Conservation (phyloP, 2,888 invertebrate species). For the Coelinius sp. region DNA sequence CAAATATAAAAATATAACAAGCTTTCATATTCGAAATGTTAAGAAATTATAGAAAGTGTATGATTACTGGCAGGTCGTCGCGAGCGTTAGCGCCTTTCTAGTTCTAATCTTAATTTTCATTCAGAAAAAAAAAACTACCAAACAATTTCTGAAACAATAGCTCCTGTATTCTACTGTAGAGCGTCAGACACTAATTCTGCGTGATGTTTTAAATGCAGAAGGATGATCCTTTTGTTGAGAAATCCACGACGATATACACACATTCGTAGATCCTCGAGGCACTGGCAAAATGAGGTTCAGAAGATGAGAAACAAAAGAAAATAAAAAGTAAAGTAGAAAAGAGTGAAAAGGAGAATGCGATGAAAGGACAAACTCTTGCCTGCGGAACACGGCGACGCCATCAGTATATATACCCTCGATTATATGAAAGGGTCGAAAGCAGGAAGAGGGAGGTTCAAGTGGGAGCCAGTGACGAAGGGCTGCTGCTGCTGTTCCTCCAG, state of each 20-base stretch:
- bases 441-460: constrained; percentile 34
- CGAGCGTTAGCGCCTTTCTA: too few species aligned
- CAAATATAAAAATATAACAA: too few species aligned
- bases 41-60: too few species aligned
- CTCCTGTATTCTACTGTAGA: neutral
- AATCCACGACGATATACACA: constrained; percentile 27
- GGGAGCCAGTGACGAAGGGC: constrained; percentile 31
- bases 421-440: constrained; percentile 38
- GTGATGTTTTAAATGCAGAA: constrained; percentile 32
- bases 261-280: constrained; percentile 22
- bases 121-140: neutral
- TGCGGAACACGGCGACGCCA: constrained; percentile 29
- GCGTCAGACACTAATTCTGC: constrained; percentile 25
- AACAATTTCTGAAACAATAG: constrained; percentile 12
- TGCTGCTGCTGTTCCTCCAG: neutral
- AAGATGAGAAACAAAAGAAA: constrained; percentile 13
- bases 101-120: too few species aligned
- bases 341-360: constrained; percentile 24
- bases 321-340: constrained; percentile 30
- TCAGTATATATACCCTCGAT: constrained; percentile 34
- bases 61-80: too few species aligned
- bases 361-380: constrained; percentile 46
- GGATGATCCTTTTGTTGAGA: constrained; percentile 28
- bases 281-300: constrained; percentile 30
- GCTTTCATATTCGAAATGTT: too few species aligned